Percentiles rank a stretch among this genome's conserved stretches.
phyloP scores from a whole-genome alignment of 2,797 vertebrate genomes.

The Perodicticus potto region DNA sequence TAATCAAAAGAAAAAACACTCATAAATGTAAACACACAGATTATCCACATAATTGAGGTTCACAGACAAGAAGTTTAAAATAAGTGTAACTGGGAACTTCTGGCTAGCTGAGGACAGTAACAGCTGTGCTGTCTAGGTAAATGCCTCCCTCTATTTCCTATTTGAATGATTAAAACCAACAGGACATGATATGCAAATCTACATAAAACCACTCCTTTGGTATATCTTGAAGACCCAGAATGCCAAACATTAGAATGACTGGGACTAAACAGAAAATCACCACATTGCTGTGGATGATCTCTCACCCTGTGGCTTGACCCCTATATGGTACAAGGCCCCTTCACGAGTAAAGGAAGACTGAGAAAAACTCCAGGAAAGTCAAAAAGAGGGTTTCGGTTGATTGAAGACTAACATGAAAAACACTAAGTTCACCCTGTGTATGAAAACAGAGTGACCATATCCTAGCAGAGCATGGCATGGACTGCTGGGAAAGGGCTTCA shows the following conservation, averaged over 20 bases:
- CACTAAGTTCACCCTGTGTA: neutral
- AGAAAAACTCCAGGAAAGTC: neutral
- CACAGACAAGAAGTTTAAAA: slow-evolving; percentile 35
- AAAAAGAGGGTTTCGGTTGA: neutral
- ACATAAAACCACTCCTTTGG: neutral
- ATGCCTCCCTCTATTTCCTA: neutral
- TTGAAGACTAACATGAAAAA: neutral
- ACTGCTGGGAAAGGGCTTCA: neutral
- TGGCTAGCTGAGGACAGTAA: neutral
- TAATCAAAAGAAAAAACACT: neutral
- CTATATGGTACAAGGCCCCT: neutral
- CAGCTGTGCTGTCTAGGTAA: neutral
- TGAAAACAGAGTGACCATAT: neutral
- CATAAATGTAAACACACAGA: neutral
- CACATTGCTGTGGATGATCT: neutral
- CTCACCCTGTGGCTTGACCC: neutral
- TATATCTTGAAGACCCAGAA: neutral
- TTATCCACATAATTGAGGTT: neutral
- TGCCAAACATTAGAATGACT: neutral
- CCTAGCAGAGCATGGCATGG: neutral
- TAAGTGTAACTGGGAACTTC: neutral
- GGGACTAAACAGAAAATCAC: neutral
- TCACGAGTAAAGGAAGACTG: neutral
- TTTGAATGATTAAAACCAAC: neutral
- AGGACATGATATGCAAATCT: neutral